phyloP scores from a whole-genome alignment of 1,140 invertebrate species.

The Magallana ariakensis region DNA sequence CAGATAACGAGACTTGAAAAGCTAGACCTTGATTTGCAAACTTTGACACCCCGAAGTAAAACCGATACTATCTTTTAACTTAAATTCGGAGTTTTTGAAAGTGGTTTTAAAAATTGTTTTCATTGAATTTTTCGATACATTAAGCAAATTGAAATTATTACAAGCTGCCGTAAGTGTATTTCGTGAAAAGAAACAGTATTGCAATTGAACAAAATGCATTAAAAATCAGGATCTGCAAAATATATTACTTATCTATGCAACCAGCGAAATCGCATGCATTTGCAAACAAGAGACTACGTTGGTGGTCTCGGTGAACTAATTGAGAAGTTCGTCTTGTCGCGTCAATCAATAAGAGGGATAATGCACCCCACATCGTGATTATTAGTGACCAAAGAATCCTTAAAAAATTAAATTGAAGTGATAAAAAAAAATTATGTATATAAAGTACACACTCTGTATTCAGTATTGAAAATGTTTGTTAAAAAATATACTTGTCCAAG shows the following conservation, averaged over 20 bases:
- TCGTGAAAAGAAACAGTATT: not conserved
- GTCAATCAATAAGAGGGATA: conserved; percentile 1
- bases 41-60: conserved; percentile 11
- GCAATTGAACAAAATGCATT: not conserved
- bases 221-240: conserved; percentile 3
- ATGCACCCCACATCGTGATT: conserved; percentile 17
- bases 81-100: not conserved
- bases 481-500: not conserved
- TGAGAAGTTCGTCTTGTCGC: conserved; percentile 17
- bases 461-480: no score
- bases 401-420: not conserved
- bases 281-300: not conserved
- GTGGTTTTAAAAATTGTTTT: no score
- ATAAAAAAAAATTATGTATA: not conserved
- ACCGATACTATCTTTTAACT: not conserved
- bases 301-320: not conserved
- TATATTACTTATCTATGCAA: conserved; percentile 37
- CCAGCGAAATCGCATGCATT: conserved; percentile 26
- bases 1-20: not conserved
- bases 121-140: no score
- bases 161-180: not conserved
- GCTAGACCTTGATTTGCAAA: not conserved
- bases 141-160: not conserved
- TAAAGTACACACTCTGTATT: no score
- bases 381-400: conserved; percentile 14